Conservation (phyloP, 2,113 vertebrate species). For the Epinephelus moara region DNA sequence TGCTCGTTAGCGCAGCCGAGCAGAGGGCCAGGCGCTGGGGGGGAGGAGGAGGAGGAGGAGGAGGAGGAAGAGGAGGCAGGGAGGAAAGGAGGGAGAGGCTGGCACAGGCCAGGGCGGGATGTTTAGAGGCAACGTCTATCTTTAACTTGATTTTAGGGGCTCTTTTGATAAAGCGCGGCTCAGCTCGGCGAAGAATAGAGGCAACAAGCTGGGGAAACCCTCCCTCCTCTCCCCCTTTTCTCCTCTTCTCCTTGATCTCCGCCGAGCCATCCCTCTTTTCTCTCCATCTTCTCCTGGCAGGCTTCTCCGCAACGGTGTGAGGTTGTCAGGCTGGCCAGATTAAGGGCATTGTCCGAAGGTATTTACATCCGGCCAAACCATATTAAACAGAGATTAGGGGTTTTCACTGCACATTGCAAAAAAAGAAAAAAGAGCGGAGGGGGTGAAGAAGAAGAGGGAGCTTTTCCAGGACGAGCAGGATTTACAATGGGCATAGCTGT, state of each 20-base stretch:
- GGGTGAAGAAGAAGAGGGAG: conserved; percentile 63
- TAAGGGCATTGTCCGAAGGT: conserved; percentile 86
- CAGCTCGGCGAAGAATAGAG: conserved; percentile 59
- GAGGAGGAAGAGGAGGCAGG: neutral
- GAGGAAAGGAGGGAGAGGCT: conserved; percentile 11
- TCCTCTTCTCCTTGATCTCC: conserved; percentile 53
- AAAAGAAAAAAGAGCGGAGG: neutral
- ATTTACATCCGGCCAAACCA: conserved; percentile 90
- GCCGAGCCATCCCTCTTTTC: conserved; percentile 34
- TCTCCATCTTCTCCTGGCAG: conserved; percentile 62
- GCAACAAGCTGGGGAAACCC: conserved; percentile 71
- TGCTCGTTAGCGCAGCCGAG: conserved; percentile 79
- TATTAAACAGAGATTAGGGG: conserved; percentile 90
- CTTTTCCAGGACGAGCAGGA: conserved; percentile 72
- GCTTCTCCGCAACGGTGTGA: conserved; percentile 66
- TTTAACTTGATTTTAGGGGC: conserved; percentile 69
- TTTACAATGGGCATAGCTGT: conserved; percentile 82
- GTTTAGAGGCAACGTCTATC: conserved; percentile 73
- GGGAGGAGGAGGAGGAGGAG: neutral
- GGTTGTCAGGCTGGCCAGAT: conserved; percentile 86
- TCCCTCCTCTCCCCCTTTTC: conserved; percentile 54
- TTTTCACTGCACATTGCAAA: conserved; percentile 58
- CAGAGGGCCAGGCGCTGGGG: conserved; percentile 8
- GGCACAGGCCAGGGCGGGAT: conserved; percentile 65
- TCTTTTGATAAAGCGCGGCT: conserved; percentile 64